These are phyloP conservation scores for Psephotus haematonotus DNA, from an alignment of 2,113 vertebrate species.

Conservation along the genomic window DNA sequence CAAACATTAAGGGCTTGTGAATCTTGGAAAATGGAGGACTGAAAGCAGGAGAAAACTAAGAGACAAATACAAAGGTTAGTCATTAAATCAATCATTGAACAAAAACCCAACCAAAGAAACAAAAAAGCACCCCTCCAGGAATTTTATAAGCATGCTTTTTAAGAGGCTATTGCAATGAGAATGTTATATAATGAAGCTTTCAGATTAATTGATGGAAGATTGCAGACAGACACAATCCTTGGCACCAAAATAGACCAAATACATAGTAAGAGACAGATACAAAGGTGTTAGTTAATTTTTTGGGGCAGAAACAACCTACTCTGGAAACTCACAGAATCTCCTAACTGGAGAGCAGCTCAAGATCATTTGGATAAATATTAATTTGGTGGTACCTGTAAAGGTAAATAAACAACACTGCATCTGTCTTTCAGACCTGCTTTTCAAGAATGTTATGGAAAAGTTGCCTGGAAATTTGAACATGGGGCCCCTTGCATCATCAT, in stretches of 20 bases:
- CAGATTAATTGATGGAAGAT: background rate
- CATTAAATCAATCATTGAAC: background rate
- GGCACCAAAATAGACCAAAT: background rate
- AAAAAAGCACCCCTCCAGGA: background rate
- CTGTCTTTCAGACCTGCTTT: background rate
- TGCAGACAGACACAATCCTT: background rate
- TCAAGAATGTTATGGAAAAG: background rate
- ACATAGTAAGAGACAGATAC: background rate
- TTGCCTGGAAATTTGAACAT: background rate
- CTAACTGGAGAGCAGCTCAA: background rate
- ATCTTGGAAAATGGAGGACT: background rate
- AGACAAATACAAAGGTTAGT: background rate
- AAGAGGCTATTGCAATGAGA: background rate
- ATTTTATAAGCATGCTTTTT: background rate
- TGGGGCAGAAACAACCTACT: background rate
- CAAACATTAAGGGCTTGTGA: background rate
- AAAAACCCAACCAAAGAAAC: background rate
- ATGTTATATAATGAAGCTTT: background rate
- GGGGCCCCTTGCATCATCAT: background rate
- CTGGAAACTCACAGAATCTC: background rate
- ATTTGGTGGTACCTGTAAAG: background rate
- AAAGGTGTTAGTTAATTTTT: background rate
- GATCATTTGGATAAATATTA: background rate
- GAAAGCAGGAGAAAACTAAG: background rate
- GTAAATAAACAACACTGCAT: background rate